These are phyloP conservation scores for Hydropotes inermis DNA, from an alignment of 2,113 vertebrate species.

Conservation along the genomic window DNA sequence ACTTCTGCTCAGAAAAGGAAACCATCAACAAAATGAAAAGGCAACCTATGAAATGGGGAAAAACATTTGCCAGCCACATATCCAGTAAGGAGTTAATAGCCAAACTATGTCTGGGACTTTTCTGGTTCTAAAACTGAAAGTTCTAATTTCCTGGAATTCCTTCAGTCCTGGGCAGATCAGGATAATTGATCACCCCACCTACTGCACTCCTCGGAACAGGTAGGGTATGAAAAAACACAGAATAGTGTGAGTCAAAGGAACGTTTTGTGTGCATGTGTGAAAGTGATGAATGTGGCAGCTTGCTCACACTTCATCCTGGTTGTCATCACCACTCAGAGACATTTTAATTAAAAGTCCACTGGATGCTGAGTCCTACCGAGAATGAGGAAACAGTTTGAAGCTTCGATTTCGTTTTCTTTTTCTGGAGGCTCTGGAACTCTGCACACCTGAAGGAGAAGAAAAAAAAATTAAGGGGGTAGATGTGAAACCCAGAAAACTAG, in stretches of 20 bases:
- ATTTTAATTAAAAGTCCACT: not conserved
- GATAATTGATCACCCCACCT: not conserved
- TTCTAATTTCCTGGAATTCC: not conserved
- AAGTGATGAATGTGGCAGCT: not conserved
- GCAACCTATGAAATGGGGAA: not conserved
- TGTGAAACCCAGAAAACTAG: not conserved
- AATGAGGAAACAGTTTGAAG: conserved; percentile 69
- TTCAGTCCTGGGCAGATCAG: not conserved
- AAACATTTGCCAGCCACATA: not conserved
- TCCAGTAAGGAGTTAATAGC: not conserved
- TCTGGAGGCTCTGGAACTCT: not conserved
- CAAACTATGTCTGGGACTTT: not conserved
- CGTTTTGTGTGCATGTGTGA: not conserved
- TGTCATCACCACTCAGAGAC: not conserved
- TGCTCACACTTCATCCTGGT: not conserved
- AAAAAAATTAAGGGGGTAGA: not conserved
- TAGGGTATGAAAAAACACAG: not conserved
- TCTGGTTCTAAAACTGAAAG: not conserved
- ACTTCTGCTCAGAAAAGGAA: not conserved
- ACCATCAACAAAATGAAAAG: not conserved
- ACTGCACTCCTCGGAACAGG: not conserved
- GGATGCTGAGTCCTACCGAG: conserved; percentile 54
- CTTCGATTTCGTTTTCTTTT: conserved; percentile 67
- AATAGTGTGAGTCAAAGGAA: not conserved
- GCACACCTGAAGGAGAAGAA: conserved; percentile 49